Evolutionary conservation across 23 tunicate species (phyloP).

Genomic region (Halocynthia aurantium): DNA sequence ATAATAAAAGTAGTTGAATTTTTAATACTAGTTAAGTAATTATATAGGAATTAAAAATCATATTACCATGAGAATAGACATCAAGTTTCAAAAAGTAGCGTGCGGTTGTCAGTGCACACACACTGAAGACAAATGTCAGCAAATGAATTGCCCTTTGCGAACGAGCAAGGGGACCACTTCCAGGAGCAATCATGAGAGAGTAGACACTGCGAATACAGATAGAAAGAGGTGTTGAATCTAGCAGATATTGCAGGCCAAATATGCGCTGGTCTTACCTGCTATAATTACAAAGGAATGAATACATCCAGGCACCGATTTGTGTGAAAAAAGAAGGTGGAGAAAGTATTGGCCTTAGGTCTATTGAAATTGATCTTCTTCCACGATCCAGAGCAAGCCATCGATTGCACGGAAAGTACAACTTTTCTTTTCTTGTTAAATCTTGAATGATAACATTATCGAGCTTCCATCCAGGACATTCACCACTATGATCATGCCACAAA

Average conservation of each 20-base stretch:
- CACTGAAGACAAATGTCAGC: conserved; percentile 20
- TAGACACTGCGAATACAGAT: conserved; percentile 30
- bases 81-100: conserved; percentile 19
- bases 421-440: conserved; percentile 49
- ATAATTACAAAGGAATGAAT: conserved; percentile 9
- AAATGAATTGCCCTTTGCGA: conserved; percentile 47
- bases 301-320: conserved; percentile 28
- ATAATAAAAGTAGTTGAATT: neutral
- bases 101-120: conserved; percentile 36
- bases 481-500: conserved; percentile 66
- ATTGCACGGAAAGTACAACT: conserved; percentile 57
- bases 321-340: conserved; percentile 25
- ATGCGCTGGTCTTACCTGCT: conserved; percentile 1
- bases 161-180: conserved; percentile 49
- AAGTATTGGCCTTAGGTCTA: conserved; percentile 33
- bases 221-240: neutral
- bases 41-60: too few relatives aligned
- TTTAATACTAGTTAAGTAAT: neutral
- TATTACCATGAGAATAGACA: conserved; percentile 27
- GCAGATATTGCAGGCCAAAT: neutral
- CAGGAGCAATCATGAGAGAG: conserved; percentile 55
- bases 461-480: conserved; percentile 51
- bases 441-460: conserved; percentile 75
- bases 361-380: conserved; percentile 15
- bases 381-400: conserved; percentile 62